Base-by-base conservation (phyloP, 2,113 vertebrate species). In the Lanius collurio region DNA sequence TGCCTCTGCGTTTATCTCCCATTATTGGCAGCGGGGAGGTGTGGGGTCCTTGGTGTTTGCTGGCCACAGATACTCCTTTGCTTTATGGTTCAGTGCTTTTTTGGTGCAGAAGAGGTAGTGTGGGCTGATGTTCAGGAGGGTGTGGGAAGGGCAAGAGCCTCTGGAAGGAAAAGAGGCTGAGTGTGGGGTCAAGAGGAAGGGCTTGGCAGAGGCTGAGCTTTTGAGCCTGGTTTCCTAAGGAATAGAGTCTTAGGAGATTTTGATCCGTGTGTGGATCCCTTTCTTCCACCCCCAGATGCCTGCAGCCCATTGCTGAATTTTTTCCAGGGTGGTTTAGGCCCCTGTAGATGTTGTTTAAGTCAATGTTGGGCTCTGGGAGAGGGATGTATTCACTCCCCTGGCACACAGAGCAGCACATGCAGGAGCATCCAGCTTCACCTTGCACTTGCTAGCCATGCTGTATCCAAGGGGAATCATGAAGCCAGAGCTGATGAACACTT, bases 401-500 rank as follows among this genome's bases (percentile, higher is more conserved):
- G 33, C 35, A 39, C 39, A 14, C 1, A 2, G 69, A 75, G 19
- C 31, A 6, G 26, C 22, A 21, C 26, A 4, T 7, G 26, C 0
- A 0, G 35, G 41, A 9, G 2, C 39, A 33, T 81, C 52, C 1
- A 6, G 47, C 42, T 55, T 83, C 23, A 33, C 42, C 8, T 2
- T 26, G 14, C 2, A 0, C 31, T 76, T 37, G 2, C 13, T 42
- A 70, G 33, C 56, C 4, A 0, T 41, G 23, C 28, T 6, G 1
- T 47, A 22, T 69, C 55, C 24, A 9, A 31, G 37, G 4, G 49
- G 60, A 70, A 6, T 47, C 4, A 1, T 2, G 42, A 71, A 90
- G 21, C 56, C 0, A 0, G 70, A 64, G 62, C 44, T 1, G 9
- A 13, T 1, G 6, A 26, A 37, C 7, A 6, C 0, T 0, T 15